A percentile compares a stretch with the other conserved stretches of the same genome.
phyloP scores from a whole-genome alignment of 2,888 invertebrate genomes.

The Lasioglossum pauxillum region DNA sequence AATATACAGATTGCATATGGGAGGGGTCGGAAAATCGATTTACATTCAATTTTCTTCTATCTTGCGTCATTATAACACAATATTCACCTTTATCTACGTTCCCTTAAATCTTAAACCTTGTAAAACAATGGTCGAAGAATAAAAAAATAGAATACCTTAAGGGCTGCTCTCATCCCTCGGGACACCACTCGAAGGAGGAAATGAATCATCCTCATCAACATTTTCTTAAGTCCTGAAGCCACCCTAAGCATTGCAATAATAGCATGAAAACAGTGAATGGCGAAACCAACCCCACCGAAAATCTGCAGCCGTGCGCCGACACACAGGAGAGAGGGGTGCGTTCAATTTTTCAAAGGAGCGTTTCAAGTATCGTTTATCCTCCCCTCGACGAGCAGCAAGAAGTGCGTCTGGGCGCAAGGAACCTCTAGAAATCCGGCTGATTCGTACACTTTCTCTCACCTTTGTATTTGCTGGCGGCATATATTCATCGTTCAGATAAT shows the following conservation, averaged over 20 bases:
- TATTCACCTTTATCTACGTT: background rate
- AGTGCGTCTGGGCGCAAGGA: background rate
- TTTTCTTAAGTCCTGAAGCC: background rate
- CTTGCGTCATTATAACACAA: background rate
- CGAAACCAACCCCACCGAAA: background rate
- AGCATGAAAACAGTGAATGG: background rate
- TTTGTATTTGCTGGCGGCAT: constrained; percentile 21
- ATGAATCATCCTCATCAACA: background rate
- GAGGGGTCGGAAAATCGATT: background rate
- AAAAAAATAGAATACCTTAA: background rate
- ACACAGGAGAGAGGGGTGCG: background rate
- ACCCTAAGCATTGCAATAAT: background rate
- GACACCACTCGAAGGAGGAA: background rate
- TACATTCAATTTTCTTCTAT: no score
- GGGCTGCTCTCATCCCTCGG: background rate
- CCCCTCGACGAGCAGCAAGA: background rate
- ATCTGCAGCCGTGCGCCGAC: background rate
- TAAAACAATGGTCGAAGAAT: background rate
- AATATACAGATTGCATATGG: background rate
- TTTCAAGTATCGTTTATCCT: constrained; percentile 18
- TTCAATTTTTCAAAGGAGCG: constrained; percentile 22
- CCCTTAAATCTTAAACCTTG: background rate
- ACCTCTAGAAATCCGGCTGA: constrained; percentile 11
- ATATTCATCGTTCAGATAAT: constrained; percentile 30
- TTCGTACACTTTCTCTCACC: constrained; percentile 4